Evolutionary conservation across 2,113 vertebrate genomes (phyloP), one percentile per base, ranked within the genome.

Genomic region (Loxodonta africana): DNA sequence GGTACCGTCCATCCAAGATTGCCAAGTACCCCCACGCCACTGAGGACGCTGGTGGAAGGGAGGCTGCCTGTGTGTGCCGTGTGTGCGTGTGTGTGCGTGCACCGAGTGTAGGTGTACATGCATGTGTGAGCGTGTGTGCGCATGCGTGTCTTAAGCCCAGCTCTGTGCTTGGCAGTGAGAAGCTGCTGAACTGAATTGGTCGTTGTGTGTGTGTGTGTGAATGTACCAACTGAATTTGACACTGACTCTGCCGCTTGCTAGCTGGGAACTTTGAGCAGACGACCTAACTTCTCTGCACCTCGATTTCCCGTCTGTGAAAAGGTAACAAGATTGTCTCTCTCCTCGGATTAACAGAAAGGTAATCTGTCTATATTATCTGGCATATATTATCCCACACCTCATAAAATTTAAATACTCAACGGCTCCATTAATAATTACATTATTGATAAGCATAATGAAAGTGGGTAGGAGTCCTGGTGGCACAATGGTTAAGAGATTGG

Each of bases 1-100:
- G 9, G 25, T 33, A 0, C 44, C 60, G 33, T 5, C 14, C 4
- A 0, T 5, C 1, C 8, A 18, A 1, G 8, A 12, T 6, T 9
- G 4, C 12, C 41, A 0, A 11, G 11, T 26, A 46, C 63, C 67
- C 10, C 33, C 6, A 0, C 3, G 1, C 1, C 44, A 2, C 41
- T 17, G 65, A 71, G 76, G n/a, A 17, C 2, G 10, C 28, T 18
- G 76, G 20, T 23, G 46, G 21, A 33, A 53, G 51, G 44, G 8
- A 71, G n/a, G 67, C 14, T 5, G 28, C 33, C 12, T 25, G 17
- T 9, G 18, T 28, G 46, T 25, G 51, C 44, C 28, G 8, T 14
- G 51, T 74, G 86, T 14, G 65, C 12, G 14, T 5, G 51, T 12
- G 33, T 2, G 26, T 17, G 28, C 44, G 41, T 2, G 4, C 5